phyloP scores from a whole-genome alignment of 2,797 vertebrate genomes.

The Heterohyrax brucei region DNA sequence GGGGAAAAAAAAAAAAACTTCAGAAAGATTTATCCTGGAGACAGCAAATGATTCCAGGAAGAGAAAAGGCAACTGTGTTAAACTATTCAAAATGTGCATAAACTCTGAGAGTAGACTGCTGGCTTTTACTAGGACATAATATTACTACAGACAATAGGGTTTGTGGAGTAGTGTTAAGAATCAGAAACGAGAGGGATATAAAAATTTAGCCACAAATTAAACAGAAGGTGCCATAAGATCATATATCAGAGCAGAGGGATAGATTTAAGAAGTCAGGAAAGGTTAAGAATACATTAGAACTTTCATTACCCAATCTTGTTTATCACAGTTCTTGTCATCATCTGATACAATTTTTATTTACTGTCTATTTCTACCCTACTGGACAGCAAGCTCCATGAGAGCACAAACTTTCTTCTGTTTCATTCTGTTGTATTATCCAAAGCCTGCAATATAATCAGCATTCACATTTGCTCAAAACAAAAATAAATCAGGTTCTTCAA shows the following conservation, averaged over 20 bases:
- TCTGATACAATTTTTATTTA: constrained; percentile 25
- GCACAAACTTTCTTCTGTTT: constrained; percentile 12
- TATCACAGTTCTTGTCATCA: neutral
- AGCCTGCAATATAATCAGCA: neutral
- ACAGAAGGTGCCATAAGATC: neutral
- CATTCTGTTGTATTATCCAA: constrained; percentile 21
- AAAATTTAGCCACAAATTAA: constrained; percentile 19
- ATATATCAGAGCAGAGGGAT: neutral
- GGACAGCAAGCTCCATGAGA: neutral
- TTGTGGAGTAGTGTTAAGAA: constrained; percentile 10
- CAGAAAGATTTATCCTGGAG: neutral
- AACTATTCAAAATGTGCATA: neutral
- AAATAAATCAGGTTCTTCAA: constrained; percentile 44
- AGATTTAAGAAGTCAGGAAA: constrained; percentile 14
- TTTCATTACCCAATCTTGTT: neutral
- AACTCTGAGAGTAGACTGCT: neutral
- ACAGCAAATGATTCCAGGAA: constrained; percentile 17
- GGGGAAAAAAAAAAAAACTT: neutral
- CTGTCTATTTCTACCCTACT: neutral
- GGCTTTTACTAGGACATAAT: neutral
- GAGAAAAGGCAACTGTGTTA: neutral
- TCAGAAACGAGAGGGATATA: constrained; percentile 7
- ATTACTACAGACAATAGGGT: neutral
- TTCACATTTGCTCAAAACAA: constrained; percentile 63
- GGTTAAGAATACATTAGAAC: neutral